phyloP scores from a whole-genome alignment of 1,140 invertebrate genomes.

The Aphis craccivora region DNA sequence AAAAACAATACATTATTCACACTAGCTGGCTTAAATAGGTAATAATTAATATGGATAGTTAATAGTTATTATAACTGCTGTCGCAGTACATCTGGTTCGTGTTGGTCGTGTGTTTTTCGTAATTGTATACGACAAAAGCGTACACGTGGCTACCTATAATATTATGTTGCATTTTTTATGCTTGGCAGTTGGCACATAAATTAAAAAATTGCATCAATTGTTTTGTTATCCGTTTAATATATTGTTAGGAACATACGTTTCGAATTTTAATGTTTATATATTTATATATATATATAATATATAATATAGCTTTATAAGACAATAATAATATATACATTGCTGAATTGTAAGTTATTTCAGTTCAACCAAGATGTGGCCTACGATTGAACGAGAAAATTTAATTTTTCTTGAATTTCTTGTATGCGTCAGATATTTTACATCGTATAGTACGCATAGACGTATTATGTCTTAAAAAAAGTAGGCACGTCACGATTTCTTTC shows the following conservation, averaged over 20 bases:
- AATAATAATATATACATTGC: neutral
- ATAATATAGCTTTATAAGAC: neutral
- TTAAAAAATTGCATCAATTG: neutral
- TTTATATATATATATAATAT: neutral
- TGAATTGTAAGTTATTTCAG: neutral
- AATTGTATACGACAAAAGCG: neutral
- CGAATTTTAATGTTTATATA: neutral
- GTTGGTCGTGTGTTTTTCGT: neutral
- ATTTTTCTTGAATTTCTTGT: conserved; percentile 17
- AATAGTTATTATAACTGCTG: conserved; percentile 2
- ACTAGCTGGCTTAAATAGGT: neutral
- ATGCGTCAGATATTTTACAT: neutral
- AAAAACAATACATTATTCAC: neutral
- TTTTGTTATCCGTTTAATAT: neutral
- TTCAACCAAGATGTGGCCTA: neutral
- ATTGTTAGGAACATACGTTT: neutral
- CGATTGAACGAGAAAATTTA: conserved; percentile 29
- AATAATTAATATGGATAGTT: neutral
- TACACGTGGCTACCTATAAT: neutral
- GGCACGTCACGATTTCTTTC: conserved; percentile 35
- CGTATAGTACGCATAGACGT: neutral
- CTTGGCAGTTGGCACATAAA: neutral
- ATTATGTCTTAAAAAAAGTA: neutral
- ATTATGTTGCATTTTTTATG: conserved; percentile 7
- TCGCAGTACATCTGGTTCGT: neutral